Evolutionary conservation across 2,113 vertebrate species (phyloP), one percentile per base, ranked within the genome.

Genomic region (Muscicapa adusta): DNA sequence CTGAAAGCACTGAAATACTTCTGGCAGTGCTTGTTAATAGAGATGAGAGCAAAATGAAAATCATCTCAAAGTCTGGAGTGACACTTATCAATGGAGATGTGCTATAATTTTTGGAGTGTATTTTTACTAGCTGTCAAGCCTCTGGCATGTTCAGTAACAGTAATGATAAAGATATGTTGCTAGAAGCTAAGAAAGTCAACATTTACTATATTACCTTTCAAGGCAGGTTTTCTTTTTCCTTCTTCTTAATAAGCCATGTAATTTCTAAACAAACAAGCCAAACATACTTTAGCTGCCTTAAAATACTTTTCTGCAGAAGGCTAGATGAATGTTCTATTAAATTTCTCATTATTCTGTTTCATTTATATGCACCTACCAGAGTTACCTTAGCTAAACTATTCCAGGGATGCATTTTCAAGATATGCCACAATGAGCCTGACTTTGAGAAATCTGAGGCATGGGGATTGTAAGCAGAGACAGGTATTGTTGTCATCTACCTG

Each of bases 51-150:
- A 88, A 88, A 81, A 73, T 54, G 16, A 82, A 85, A 81, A 74
- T 54, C 4, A 16, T 31, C 10, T 54, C 38, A 51, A 43, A 12
- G n/a, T 47, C 20, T 88, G 28, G 20, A 63, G 56, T 56, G 56
- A 36, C 23, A 60, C 38, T 54, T 18, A 34, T 6, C 56, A 68
- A 20, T 2, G 7, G 36, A 63, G 45, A 54, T 0, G 0, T 33
- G 24, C 20, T 78, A 1, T 65, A 14, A 15, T n/a, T 77, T 91
- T 62, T 48, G 34, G 19, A 40, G 19, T 24, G 18, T 38, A 24
- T 54, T 51, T 72, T 76, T 84, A 42, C 31, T 62, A 67, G 22
- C 25, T 94, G 43, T 68, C 58, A 92, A 54, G 29, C 28, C 20
- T 88, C 33, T 15, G 25, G 24, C 45, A n/a, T 45, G 40, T 67